Conservation (phyloP, 1,140 invertebrate species). For the Dolichoris vasculosae region DNA sequence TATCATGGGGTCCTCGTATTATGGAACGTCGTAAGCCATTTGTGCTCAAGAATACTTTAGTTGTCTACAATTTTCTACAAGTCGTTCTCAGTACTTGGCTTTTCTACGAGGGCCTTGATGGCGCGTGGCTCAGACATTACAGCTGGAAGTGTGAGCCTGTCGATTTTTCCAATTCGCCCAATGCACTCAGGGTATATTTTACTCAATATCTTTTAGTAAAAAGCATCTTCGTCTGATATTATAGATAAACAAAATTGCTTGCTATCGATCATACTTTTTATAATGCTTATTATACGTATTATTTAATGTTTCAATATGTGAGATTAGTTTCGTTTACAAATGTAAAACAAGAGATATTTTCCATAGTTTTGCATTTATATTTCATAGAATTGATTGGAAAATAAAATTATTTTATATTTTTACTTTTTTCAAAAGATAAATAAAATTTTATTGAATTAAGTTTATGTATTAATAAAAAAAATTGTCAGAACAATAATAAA, state of each 20-base stretch:
- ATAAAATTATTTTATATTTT: too few relatives aligned
- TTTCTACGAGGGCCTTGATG: conserved; percentile 82
- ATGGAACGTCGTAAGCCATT: conserved; percentile 89
- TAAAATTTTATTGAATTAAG: too few relatives aligned
- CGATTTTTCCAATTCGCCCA: conserved; percentile 81
- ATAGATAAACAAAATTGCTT: background rate
- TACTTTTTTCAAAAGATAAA: too few relatives aligned
- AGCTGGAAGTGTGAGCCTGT: conserved; percentile 91
- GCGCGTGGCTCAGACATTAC: conserved; percentile 79
- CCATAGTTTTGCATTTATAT: too few relatives aligned
- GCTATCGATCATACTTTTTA: background rate
- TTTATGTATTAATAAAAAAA: too few relatives aligned
- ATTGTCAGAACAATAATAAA: too few relatives aligned
- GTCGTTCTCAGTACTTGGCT: conserved; percentile 84
- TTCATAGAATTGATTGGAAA: too few relatives aligned
- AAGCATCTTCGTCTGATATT: background rate
- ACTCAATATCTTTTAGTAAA: background rate
- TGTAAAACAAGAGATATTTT: too few relatives aligned
- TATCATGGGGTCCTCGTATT: conserved; percentile 84
- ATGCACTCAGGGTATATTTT: conserved; percentile 81
- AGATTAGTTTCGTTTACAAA: too few relatives aligned
- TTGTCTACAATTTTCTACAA: conserved; percentile 88
- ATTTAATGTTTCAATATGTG: too few relatives aligned
- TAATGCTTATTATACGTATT: too few relatives aligned
- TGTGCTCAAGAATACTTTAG: conserved; percentile 83